These are phyloP conservation scores for Actinia equina DNA, from an alignment of 64 coral and sea anemone species.

Conservation along the genomic window DNA sequence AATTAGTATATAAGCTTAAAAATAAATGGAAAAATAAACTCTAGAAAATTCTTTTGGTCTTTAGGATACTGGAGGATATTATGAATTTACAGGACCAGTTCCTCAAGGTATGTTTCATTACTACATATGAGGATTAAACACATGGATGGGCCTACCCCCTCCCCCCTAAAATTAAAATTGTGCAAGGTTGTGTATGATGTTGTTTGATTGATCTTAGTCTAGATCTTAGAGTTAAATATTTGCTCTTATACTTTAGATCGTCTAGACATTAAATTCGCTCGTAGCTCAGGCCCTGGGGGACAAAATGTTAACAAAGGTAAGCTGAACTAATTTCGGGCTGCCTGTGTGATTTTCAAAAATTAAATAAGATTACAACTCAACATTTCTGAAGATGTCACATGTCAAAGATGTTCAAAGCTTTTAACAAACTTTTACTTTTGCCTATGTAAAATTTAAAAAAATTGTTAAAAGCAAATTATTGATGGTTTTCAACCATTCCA, in stretches of 20 bases:
- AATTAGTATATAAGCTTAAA: no score
- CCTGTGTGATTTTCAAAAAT: neutral
- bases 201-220: neutral
- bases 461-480: no score
- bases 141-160: neutral
- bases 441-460: neutral
- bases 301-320: conserved; percentile 99
- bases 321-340: neutral
- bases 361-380: no score
- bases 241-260: conserved; percentile 27
- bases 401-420: no score
- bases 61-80: neutral
- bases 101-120: conserved; percentile 7
- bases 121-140: neutral
- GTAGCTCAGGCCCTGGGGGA: conserved; percentile 93
- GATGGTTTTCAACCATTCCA: no score
- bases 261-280: conserved; percentile 82
- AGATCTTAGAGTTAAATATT: neutral
- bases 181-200: neutral
- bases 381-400: no score
- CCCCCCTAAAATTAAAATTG: neutral
- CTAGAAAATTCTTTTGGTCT: neutral
- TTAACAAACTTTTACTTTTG: no score
- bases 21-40: neutral
- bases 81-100: conserved; percentile 2